A percentile compares a stretch with the other conserved stretches of the same genome.
These are phyloP conservation scores for Camponotus floridanus DNA, from an alignment of 1,140 invertebrate genomes.

Conservation along the genomic window DNA sequence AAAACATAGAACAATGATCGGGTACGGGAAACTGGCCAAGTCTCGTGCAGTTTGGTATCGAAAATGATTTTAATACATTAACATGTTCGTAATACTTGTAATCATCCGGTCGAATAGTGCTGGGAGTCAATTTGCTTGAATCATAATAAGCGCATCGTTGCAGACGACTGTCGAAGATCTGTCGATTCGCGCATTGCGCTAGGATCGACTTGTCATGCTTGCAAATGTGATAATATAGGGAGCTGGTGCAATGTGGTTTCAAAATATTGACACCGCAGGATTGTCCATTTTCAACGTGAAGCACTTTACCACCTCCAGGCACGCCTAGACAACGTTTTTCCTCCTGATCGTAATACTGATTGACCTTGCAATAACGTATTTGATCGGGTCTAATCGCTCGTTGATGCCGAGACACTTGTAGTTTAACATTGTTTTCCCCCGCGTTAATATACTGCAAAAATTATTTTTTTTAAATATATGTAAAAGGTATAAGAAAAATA, in stretches of 20 bases:
- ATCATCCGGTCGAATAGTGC: background rate
- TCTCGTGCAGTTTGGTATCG: conserved; percentile 13
- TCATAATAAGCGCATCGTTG: conserved; percentile 49
- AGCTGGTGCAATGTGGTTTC: conserved; percentile 53
- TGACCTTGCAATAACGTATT: conserved; percentile 19
- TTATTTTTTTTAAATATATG: background rate
- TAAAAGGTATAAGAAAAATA: background rate
- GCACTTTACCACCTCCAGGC: conserved; percentile 57
- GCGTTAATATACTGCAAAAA: conserved; percentile 40
- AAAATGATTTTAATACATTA: no score
- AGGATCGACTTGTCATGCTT: conserved; percentile 43
- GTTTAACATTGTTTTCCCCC: background rate
- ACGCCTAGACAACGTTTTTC: conserved; percentile 50
- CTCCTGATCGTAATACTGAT: conserved; percentile 58
- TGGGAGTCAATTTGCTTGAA: background rate
- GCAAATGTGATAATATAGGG: conserved; percentile 62
- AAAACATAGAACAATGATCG: conserved; percentile 52
- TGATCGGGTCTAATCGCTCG: background rate
- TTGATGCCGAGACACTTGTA: background rate
- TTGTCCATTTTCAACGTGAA: conserved; percentile 45
- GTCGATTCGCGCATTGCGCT: conserved; percentile 22
- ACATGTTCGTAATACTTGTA: background rate
- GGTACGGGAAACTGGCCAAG: conserved; percentile 56
- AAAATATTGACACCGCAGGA: conserved; percentile 51
- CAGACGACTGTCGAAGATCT: conserved; percentile 43